These are phyloP conservation scores for Aurelia coerulea DNA, from an alignment of 30 jellyfish, hydroid and myxozoan species.

Conservation along the genomic window DNA sequence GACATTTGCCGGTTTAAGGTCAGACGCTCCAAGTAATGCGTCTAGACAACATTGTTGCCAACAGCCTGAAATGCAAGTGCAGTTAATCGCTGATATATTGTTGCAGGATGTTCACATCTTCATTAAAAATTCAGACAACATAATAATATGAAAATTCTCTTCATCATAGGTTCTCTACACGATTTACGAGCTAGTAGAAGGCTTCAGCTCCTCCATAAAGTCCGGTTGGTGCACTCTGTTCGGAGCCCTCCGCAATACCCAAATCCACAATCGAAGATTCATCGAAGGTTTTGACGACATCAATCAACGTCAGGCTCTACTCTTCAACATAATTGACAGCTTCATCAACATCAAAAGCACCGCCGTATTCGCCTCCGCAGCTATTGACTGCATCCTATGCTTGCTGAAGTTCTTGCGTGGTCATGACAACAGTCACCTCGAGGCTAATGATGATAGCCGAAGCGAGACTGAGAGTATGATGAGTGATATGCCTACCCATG, in stretches of 20 bases:
- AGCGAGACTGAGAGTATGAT: conserved; percentile 80
- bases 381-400: conserved; percentile 89
- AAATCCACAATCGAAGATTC: conserved; percentile 81
- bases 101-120: no score
- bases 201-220: conserved; percentile 85
- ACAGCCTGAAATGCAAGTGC: no score
- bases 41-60: no score
- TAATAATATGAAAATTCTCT: background rate
- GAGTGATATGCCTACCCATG: conserved; percentile 77
- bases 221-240: conserved; percentile 98
- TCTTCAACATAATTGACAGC: conserved; percentile 85
- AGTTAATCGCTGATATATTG: no score
- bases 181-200: conserved; percentile 95
- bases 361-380: conserved; percentile 92
- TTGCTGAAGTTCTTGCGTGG: conserved; percentile 85
- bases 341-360: conserved; percentile 88
- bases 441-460: conserved; percentile 66
- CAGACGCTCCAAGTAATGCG: no score
- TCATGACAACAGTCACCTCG: conserved; percentile 46
- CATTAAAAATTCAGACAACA: no score
- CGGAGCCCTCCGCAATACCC: conserved; percentile 92
- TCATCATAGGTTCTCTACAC: conserved; percentile 90
- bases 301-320: conserved; percentile 85
- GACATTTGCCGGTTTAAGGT: no score
- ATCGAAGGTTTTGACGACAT: conserved; percentile 93